Percentiles rank a stretch among this genome's conserved stretches.
Evolutionary conservation across 1,140 invertebrate genomes (phyloP).

Genomic region (Neuroterus valhalla): DNA sequence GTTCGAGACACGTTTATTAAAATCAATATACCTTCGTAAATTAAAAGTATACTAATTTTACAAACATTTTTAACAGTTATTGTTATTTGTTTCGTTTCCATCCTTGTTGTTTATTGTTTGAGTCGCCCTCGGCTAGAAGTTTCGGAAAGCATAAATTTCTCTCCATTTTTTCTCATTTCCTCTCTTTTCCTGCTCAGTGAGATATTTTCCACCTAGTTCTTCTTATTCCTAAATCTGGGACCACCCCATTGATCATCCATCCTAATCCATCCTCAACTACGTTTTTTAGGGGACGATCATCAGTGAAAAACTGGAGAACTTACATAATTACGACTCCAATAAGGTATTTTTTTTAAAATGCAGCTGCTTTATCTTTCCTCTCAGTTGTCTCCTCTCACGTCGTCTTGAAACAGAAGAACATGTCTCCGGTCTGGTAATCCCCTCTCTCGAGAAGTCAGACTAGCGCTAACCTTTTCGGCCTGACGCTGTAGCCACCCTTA

Average conservation of each 20-base stretch:
- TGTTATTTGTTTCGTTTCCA: neutral
- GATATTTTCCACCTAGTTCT: neutral
- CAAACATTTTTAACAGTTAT: neutral
- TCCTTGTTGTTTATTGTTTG: too few relatives aligned
- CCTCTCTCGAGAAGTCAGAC: slow-evolving; percentile 53
- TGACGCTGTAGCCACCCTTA: slow-evolving; percentile 40
- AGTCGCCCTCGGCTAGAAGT: too few relatives aligned
- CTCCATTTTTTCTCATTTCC: too few relatives aligned
- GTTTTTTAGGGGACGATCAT: neutral
- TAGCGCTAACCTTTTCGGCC: slow-evolving; percentile 41
- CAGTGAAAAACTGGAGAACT: slow-evolving; percentile 13
- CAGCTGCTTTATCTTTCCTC: slow-evolving; percentile 46
- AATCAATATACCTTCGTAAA: too few relatives aligned
- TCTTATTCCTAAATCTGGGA: neutral
- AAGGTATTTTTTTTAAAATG: slow-evolving; percentile 19
- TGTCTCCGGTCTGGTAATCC: slow-evolving; percentile 44
- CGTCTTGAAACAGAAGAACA: slow-evolving; percentile 53
- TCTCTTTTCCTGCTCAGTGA: too few relatives aligned
- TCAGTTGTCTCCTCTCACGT: slow-evolving; percentile 45
- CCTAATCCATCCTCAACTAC: too few relatives aligned
- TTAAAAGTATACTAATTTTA: too few relatives aligned
- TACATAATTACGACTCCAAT: slow-evolving; percentile 33
- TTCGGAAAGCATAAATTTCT: too few relatives aligned
- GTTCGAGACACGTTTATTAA: too few relatives aligned
- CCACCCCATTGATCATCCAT: too few relatives aligned